Evolutionary conservation across 2,113 vertebrate species (phyloP).

Genomic region (Sceloporus undulatus): DNA sequence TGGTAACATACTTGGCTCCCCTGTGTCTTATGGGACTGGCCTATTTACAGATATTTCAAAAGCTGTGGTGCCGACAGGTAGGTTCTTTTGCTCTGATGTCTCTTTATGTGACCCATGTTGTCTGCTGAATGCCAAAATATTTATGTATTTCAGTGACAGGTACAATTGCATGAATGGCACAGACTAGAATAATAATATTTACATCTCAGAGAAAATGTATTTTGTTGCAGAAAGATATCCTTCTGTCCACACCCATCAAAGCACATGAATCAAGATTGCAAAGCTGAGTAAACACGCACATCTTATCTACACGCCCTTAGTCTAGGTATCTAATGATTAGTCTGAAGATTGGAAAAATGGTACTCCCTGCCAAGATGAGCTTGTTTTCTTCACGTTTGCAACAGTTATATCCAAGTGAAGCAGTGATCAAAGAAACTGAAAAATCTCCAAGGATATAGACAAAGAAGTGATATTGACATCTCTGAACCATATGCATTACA

Average conservation of each 20-base stretch:
- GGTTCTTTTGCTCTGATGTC: conserved; percentile 43
- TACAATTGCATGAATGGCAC: neutral
- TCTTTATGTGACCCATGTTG: neutral
- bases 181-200: neutral
- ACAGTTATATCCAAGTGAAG: conserved; percentile 2
- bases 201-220: neutral
- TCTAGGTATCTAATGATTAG: neutral
- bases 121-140: neutral
- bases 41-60: conserved; percentile 97
- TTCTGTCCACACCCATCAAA: neutral
- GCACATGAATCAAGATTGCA: neutral
- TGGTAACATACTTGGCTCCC: conserved; percentile 94
- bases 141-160: neutral
- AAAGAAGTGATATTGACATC: neutral
- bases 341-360: neutral
- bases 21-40: conserved; percentile 97
- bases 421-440: neutral
- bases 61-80: conserved; percentile 97
- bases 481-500: neutral
- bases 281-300: neutral
- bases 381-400: neutral
- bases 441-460: neutral
- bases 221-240: neutral
- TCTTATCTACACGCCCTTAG: neutral
- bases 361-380: neutral